These are phyloP conservation scores for Camelus bactrianus DNA, from an alignment of 2,113 vertebrate species.

Conservation along the genomic window DNA sequence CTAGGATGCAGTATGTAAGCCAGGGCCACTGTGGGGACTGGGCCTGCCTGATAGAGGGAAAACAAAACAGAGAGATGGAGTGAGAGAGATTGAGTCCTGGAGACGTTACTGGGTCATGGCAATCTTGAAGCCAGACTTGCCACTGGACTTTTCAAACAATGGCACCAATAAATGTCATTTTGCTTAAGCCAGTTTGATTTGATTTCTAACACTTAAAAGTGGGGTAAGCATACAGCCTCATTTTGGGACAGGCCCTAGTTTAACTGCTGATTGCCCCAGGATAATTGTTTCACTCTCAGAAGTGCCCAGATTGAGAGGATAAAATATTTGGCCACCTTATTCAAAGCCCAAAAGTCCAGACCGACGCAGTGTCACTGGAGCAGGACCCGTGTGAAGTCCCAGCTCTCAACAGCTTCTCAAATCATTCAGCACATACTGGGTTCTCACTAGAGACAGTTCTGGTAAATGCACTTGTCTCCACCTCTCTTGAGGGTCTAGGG, in stretches of 20 bases:
- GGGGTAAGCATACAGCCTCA: background rate
- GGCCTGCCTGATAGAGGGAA: background rate
- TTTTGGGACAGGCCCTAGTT: background rate
- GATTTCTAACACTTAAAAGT: background rate
- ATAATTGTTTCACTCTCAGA: background rate
- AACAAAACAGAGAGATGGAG: background rate
- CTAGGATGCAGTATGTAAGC: background rate
- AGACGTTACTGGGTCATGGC: background rate
- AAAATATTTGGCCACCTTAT: background rate
- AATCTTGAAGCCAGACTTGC: background rate
- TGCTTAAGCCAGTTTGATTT: background rate
- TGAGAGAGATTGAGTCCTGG: background rate
- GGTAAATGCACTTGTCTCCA: background rate
- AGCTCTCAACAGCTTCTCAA: background rate
- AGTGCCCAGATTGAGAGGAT: background rate
- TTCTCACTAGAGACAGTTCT: background rate
- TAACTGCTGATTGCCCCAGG: background rate
- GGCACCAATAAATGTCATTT: background rate
- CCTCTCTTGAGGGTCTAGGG: background rate
- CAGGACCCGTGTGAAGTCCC: background rate
- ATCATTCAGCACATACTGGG: background rate
- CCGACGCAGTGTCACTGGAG: background rate
- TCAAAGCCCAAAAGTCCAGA: background rate
- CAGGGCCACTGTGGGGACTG: too few relatives aligned
- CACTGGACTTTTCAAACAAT: background rate